These are phyloP conservation scores for Nothoprocta pentlandii DNA, from an alignment of 2,113 vertebrate genomes.

Conservation along the genomic window DNA sequence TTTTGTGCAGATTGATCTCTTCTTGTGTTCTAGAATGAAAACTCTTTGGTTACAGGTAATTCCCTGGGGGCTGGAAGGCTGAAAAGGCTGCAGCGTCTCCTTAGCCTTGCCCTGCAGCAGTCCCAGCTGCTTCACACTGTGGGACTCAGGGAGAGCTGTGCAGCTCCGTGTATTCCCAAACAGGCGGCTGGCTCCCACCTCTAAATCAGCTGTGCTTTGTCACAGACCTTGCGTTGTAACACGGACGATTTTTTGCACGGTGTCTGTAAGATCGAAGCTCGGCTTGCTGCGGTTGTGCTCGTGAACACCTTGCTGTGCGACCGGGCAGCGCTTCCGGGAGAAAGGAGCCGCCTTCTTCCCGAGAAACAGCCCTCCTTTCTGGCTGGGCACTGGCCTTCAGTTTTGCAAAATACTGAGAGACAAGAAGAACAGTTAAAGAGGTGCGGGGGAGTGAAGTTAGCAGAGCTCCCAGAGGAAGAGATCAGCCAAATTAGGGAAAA, in stretches of 20 bases:
- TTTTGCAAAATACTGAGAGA: rapidly evolving
- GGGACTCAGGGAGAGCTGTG: not conserved
- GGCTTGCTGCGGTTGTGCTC: not conserved
- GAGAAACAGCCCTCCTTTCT: not conserved
- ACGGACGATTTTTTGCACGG: not conserved
- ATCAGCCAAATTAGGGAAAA: not conserved
- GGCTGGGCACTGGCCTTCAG: not conserved
- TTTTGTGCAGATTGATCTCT: not conserved
- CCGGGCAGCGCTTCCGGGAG: not conserved
- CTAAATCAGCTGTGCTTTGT: not conserved
- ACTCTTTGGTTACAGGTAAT: not conserved
- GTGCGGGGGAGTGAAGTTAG: not conserved
- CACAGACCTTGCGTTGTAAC: not conserved
- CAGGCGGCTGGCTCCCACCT: not conserved
- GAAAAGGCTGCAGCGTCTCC: not conserved
- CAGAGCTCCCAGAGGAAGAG: not conserved
- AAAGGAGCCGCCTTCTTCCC: not conserved
- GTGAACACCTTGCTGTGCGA: not conserved
- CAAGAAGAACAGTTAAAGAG: not conserved
- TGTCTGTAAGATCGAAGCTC: not conserved
- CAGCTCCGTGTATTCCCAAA: not conserved
- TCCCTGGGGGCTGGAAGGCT: not conserved
- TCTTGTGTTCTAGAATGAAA: not conserved
- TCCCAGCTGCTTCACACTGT: not conserved
- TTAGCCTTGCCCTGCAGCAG: not conserved